A percentile compares a stretch with the other conserved stretches of the same genome.
Conservation (phyloP, 2,797 vertebrate genomes). For the Sarcoramphus papa region DNA sequence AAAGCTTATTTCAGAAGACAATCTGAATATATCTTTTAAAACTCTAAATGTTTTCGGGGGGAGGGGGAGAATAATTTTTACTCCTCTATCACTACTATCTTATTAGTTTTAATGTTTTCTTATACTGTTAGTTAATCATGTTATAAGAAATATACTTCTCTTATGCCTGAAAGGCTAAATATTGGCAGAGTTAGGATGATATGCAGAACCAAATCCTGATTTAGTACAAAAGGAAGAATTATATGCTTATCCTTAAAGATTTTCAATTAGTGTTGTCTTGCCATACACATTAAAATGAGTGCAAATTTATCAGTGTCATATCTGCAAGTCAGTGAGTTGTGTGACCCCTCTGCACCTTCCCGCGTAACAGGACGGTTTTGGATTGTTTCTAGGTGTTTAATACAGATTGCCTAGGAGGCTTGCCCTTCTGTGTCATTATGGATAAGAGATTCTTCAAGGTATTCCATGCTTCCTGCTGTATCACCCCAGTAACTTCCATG, state of each 20-base stretch:
- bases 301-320: background rate
- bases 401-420: background rate
- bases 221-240: background rate
- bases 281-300: background rate
- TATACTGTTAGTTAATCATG: background rate
- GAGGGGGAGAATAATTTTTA: background rate
- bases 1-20: slow-evolving; percentile 13
- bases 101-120: background rate
- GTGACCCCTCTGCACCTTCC: background rate
- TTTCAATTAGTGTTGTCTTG: background rate
- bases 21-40: background rate
- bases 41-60: background rate
- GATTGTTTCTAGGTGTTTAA: background rate
- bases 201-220: background rate
- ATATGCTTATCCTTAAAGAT: background rate
- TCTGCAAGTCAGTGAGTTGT: background rate
- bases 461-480: background rate
- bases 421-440: background rate
- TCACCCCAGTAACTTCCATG: background rate
- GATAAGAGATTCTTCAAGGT: background rate
- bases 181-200: background rate
- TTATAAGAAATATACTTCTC: background rate
- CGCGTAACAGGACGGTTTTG: background rate
- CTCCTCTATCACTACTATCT: background rate
- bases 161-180: background rate